Evolutionary conservation across 1,140 invertebrate species (phyloP).

Genomic region (honey bee (Apis mellifera)): DNA sequence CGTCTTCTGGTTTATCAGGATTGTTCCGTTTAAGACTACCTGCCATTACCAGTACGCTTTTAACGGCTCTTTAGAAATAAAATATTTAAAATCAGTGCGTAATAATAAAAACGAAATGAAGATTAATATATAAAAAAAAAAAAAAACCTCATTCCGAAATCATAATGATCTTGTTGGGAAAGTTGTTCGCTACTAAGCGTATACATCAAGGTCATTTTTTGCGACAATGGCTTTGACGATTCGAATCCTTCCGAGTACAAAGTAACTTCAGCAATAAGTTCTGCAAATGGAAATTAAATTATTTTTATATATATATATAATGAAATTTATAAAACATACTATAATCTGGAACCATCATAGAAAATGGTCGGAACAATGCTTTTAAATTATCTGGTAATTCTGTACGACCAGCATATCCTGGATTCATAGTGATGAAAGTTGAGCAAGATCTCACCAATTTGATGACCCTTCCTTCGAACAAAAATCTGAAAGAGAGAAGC

Average conservation of each 20-base stretch:
- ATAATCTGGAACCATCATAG: slow-evolving; percentile 97
- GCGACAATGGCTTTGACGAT: slow-evolving; percentile 90
- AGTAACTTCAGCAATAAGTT: slow-evolving; percentile 95
- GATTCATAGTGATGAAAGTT: slow-evolving; percentile 96
- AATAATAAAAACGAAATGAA: not conserved
- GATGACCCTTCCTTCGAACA: slow-evolving; percentile 95
- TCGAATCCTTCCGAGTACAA: slow-evolving; percentile 96
- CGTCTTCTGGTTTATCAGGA: slow-evolving; percentile 90
- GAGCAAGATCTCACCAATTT: slow-evolving; percentile 92
- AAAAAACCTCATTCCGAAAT: slow-evolving; percentile 93
- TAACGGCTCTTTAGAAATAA: slow-evolving; percentile 79
- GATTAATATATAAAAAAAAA: not conserved
- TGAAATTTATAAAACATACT: slow-evolving; percentile 77
- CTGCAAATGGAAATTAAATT: slow-evolving; percentile 73
- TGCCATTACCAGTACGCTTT: slow-evolving; percentile 90
- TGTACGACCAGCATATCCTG: slow-evolving; percentile 93
- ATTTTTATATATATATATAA: no score
- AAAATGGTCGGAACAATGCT: slow-evolving; percentile 92
- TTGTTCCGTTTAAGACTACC: slow-evolving; percentile 92
- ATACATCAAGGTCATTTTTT: slow-evolving; percentile 96
- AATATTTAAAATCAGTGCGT: no score
- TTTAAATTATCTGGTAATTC: slow-evolving; percentile 92
- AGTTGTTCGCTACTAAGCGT: slow-evolving; percentile 95
- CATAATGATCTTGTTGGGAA: slow-evolving; percentile 96
- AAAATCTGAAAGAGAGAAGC: slow-evolving; percentile 82